Percentiles rank a stretch among this genome's conserved stretches.
Conservation (phyloP, 1,140 invertebrate species). For the Oedothorax gibbosus region DNA sequence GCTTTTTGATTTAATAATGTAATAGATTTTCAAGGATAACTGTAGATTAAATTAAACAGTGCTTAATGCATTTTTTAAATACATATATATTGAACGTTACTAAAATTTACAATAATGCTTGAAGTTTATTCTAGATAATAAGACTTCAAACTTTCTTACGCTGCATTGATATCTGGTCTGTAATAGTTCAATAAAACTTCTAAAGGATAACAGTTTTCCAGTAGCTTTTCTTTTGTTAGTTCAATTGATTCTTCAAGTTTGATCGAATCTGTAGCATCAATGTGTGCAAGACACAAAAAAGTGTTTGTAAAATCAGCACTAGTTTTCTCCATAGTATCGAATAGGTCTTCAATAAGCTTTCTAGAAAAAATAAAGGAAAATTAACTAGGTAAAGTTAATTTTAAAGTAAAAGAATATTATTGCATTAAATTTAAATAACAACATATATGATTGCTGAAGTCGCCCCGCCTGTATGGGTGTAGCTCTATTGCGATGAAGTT, state of each 20-base stretch:
- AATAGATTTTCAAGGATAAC: too few species aligned
- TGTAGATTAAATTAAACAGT: too few species aligned
- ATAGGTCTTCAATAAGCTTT: constrained; percentile 72
- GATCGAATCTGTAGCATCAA: constrained; percentile 66
- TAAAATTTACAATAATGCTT: too few species aligned
- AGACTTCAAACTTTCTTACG: neutral
- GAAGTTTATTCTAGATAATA: too few species aligned
- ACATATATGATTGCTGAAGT: too few species aligned
- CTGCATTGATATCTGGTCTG: neutral
- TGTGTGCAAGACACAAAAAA: constrained; percentile 73
- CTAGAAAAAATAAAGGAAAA: constrained; percentile 55
- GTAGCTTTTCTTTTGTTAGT: constrained; percentile 65
- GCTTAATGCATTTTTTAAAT: too few species aligned
- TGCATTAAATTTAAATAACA: too few species aligned
- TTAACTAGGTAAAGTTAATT: too few species aligned
- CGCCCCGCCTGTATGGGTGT: neutral
- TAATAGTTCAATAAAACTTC: constrained; percentile 57
- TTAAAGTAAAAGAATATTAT: too few species aligned
- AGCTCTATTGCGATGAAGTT: neutral
- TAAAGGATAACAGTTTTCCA: constrained; percentile 67
- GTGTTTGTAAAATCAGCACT: constrained; percentile 76
- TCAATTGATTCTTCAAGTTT: constrained; percentile 62
- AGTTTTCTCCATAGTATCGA: constrained; percentile 75
- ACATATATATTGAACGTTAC: too few species aligned
- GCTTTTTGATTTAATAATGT: too few species aligned